Evolutionary conservation across 1,140 invertebrate genomes (phyloP), one percentile per base, ranked within the genome.

Genomic region (Trichomalopsis sarcophagae): DNA sequence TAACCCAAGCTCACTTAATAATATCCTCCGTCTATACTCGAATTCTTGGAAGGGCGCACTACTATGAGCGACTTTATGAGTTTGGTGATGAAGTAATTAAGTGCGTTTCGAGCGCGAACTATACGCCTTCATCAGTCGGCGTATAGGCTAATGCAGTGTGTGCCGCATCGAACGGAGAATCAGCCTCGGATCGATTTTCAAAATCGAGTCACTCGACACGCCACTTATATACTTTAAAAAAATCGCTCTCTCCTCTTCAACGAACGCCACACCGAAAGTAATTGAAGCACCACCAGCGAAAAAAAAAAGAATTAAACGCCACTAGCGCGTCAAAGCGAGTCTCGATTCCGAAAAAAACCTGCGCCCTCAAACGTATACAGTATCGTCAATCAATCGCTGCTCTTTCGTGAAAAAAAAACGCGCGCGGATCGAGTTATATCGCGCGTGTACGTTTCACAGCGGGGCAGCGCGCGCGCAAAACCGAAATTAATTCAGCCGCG

Each of bases 401-500:
- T 36, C 69, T 33, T 33, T 73, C 69, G 2, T 27, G 9, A 2
- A 14, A n/a, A 10, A 73, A 73, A 73, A 62, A n/a, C 68, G 68
- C 23, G 10, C 76, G n/a, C 76, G 50, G 50, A 78, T 78, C 76
- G 30, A 78, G 30, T 62, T 78, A 78, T 78, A 62, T 62, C 36
- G 36, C 36, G 62, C 33, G 77, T 66, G 14, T 79, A 66, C 40
- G 69, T 80, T 80, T 80, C 78, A 69, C 23, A 80, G 69, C 36
- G 62, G 36, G 33, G 27, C 27, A 27, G 27, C 27, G 27, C 27
- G 1, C 78, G 27, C 2, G 11, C 50, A 9, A 3, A 55, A 66
- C 50, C 77, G 86, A 84, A 87, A 81, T 86, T 81, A 86, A 85
- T 87, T 85, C 85, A 76, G 66, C 23, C 69, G 33, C 33, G 81